Evolutionary conservation across 2,113 vertebrate species (phyloP).

Genomic region (Tylochromis polylepis): DNA sequence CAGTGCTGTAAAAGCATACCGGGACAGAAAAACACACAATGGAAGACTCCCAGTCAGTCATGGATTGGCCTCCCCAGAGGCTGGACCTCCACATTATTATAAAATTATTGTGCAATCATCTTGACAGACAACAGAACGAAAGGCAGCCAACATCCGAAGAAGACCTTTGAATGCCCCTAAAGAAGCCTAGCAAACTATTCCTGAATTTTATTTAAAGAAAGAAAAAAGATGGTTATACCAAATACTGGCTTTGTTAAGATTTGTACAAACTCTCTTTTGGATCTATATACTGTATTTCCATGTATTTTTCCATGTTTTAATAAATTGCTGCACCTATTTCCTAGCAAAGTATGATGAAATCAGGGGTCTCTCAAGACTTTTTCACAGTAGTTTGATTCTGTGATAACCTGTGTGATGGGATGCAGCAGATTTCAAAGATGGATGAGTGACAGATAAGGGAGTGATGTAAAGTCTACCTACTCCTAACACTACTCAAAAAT

Average conservation of each 20-base stretch:
- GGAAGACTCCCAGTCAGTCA: not conserved
- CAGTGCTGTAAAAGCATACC: not conserved
- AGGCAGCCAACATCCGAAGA: not conserved
- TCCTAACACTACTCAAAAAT: not conserved
- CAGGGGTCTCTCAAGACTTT: too few species aligned
- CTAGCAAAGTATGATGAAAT: too few species aligned
- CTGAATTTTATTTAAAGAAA: not conserved
- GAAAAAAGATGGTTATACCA: not conserved
- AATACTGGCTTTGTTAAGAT: not conserved
- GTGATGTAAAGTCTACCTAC: not conserved
- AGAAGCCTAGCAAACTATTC: not conserved
- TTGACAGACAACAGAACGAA: not conserved
- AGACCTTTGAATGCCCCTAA: not conserved
- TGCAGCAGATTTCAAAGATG: not conserved
- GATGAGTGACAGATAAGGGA: not conserved
- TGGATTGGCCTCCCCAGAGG: not conserved
- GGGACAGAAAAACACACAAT: not conserved
- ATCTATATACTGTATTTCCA: too few species aligned
- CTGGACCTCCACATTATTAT: not conserved
- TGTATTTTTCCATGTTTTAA: too few species aligned
- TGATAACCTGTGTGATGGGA: not conserved
- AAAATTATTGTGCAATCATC: not conserved
- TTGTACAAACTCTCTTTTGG: not conserved
- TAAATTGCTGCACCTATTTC: too few species aligned
- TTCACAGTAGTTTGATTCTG: not conserved